These are phyloP conservation scores for Volucella inanis DNA, from an alignment of 2,888 invertebrate genomes.

Conservation along the genomic window DNA sequence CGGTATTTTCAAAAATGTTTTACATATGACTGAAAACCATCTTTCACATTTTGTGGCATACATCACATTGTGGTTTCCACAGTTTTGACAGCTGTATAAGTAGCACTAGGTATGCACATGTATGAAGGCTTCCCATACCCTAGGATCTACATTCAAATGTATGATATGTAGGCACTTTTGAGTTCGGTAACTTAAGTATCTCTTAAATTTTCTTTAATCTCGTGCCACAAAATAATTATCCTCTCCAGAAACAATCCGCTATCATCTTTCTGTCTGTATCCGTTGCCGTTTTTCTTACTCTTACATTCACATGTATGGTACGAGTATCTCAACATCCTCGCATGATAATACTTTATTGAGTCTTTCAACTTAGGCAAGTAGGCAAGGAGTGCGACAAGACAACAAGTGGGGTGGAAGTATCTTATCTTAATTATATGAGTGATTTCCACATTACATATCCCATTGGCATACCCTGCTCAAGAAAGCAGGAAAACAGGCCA, in stretches of 20 bases:
- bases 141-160: too few species aligned
- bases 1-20: slow-evolving; percentile 50
- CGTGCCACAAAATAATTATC: slow-evolving; percentile 73
- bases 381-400: slow-evolving; percentile 7
- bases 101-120: slow-evolving; percentile 11
- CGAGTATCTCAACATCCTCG: slow-evolving; percentile 6
- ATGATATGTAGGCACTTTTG: neutral
- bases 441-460: slow-evolving; percentile 49
- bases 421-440: slow-evolving; percentile 71
- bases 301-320: too few species aligned
- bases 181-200: slow-evolving; percentile 39
- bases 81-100: slow-evolving; percentile 71
- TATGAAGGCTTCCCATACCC: neutral
- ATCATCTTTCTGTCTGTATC: slow-evolving; percentile 66
- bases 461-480: slow-evolving; percentile 17
- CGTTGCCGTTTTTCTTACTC: too few species aligned
- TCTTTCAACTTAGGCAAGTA: slow-evolving; percentile 50
- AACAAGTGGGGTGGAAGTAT: slow-evolving; percentile 64
- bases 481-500: slow-evolving; percentile 55
- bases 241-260: slow-evolving; percentile 57
- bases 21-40: slow-evolving; percentile 30
- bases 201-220: slow-evolving; percentile 68
- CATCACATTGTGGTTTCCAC: slow-evolving; percentile 66
- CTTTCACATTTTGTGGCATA: slow-evolving; percentile 48
- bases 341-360: slow-evolving; percentile 50